Conservation (phyloP, 2,113 vertebrate genomes). For the Macaca mulatta region DNA sequence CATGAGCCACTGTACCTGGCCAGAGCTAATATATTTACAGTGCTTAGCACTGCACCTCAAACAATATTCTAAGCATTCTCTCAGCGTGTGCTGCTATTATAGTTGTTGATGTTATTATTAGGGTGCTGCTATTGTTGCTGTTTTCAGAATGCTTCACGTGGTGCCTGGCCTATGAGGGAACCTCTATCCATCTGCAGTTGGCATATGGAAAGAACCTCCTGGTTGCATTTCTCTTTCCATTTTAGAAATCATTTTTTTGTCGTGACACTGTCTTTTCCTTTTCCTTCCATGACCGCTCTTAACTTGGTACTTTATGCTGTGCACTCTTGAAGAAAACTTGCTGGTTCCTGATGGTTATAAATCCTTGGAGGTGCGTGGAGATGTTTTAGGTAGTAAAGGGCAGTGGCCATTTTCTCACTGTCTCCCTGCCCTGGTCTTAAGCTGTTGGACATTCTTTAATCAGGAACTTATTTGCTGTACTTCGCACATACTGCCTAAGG, state of each 20-base stretch:
- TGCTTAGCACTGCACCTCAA: neutral
- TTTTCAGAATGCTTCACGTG: too few relatives aligned
- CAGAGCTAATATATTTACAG: neutral
- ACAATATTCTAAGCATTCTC: rapidly evolving
- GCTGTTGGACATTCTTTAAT: neutral
- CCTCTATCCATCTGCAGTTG: neutral
- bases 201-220: neutral
- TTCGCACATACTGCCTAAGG: neutral
- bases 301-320: neutral
- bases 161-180: rapidly evolving
- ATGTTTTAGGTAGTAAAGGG: neutral
- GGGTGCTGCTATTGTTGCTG: neutral
- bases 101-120: neutral
- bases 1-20: too few relatives aligned
- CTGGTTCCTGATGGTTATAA: neutral
- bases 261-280: neutral
- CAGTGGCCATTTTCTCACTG: neutral
- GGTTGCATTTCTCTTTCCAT: neutral
- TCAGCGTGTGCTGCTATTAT: neutral
- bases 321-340: neutral
- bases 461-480: neutral
- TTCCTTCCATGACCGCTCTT: neutral
- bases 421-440: neutral
- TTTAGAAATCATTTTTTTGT: neutral
- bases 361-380: neutral